Conservation (phyloP, 2,797 vertebrate species). For the Microchirus variegatus region DNA sequence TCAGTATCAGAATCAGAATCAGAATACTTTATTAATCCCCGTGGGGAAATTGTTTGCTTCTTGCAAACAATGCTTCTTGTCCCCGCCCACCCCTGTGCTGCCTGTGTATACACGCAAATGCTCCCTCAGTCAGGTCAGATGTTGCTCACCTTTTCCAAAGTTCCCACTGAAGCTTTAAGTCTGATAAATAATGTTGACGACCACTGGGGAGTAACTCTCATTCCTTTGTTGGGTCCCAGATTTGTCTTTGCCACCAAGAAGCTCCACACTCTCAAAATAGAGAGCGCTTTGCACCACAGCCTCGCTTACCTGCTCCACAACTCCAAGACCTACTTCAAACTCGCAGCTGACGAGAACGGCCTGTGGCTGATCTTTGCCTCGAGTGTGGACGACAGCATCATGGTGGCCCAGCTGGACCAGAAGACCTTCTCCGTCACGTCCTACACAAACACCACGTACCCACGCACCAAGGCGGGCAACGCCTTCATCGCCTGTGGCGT, state of each 20-base stretch:
- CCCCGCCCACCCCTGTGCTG: no score
- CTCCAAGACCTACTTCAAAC: conserved; percentile 96
- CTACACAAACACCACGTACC: conserved; percentile 91
- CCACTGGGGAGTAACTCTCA: no score
- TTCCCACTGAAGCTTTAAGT: no score
- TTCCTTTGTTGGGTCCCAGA: conserved; percentile 64
- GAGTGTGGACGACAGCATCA: conserved; percentile 85
- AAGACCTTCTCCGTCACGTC: conserved; percentile 84
- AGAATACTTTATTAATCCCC: no score
- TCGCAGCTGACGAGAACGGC: conserved; percentile 91
- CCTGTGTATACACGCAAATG: no score
- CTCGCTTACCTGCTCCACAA: conserved; percentile 91
- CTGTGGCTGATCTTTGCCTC: conserved; percentile 96
- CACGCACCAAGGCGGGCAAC: conserved; percentile 92
- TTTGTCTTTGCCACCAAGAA: conserved; percentile 82
- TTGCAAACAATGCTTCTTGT: no score
- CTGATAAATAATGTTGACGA: no score
- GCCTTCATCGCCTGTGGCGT: conserved; percentile 91
- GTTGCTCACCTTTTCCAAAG: no score
- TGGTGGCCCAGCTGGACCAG: conserved; percentile 88
- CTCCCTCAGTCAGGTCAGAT: no score
- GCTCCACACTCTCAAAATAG: conserved; percentile 78
- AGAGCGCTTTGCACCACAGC: conserved; percentile 87
- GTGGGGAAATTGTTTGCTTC: no score
- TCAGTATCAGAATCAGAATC: no score